These are phyloP conservation scores for Plusia festucae DNA, from an alignment of 2,888 invertebrate species.

Conservation along the genomic window DNA sequence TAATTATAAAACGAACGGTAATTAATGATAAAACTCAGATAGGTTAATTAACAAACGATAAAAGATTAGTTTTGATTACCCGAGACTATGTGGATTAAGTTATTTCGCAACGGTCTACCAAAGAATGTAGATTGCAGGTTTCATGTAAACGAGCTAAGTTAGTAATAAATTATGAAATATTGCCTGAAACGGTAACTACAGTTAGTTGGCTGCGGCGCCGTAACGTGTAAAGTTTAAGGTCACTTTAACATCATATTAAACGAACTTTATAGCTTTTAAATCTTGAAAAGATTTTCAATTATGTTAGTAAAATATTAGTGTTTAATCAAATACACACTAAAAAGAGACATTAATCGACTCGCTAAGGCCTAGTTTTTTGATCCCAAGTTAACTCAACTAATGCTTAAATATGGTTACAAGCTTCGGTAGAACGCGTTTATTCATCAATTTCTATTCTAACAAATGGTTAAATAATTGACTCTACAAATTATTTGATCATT, in stretches of 20 bases:
- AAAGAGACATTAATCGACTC: too few species aligned
- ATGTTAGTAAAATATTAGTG: too few species aligned
- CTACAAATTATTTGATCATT: too few species aligned
- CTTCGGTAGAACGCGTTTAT: too few species aligned
- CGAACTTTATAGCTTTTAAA: conserved; percentile 1
- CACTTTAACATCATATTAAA: conserved; percentile 49
- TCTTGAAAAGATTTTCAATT: too few species aligned
- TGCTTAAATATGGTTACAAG: too few species aligned
- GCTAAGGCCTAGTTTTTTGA: too few species aligned
- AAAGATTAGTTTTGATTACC: conserved; percentile 24
- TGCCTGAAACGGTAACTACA: conserved; percentile 75
- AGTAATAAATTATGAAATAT: conserved; percentile 70
- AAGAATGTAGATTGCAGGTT: conserved; percentile 21
- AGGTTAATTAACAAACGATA: conserved; percentile 17
- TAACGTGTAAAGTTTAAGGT: conserved; percentile 64
- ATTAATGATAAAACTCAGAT: conserved; percentile 14
- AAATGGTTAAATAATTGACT: too few species aligned
- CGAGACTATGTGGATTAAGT: conserved; percentile 23
- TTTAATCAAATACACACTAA: too few species aligned
- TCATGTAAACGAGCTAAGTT: conserved; percentile 40
- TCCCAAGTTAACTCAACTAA: too few species aligned
- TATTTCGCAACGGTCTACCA: conserved; percentile 28
- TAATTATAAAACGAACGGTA: conserved; percentile 11
- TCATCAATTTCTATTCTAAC: too few species aligned
- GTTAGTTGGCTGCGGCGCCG: conserved; percentile 69